These are phyloP conservation scores for Dermochelys coriacea DNA, from an alignment of 2,797 vertebrate species.

Conservation along the genomic window DNA sequence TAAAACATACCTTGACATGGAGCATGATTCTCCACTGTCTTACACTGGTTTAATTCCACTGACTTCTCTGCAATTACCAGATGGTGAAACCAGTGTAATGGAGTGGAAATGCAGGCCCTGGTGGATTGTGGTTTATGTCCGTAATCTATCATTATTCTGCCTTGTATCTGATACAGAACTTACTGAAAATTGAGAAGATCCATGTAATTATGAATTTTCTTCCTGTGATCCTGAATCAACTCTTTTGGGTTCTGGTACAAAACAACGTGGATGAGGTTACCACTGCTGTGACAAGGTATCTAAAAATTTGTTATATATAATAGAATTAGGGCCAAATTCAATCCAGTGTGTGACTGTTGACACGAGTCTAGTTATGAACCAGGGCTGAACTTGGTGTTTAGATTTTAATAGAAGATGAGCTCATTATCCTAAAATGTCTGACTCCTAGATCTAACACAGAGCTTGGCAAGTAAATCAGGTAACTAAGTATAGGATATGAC, in stretches of 20 bases:
- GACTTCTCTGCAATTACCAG: neutral
- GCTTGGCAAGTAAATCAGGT: neutral
- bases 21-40: rapidly evolving
- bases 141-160: slow-evolving; percentile 9
- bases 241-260: slow-evolving; percentile 94
- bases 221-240: slow-evolving; percentile 96
- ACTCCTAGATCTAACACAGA: neutral
- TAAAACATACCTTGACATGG: neutral
- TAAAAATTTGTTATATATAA: neutral
- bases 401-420: neutral
- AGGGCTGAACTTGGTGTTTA: neutral
- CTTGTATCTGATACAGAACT: slow-evolving; percentile 83
- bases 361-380: neutral
- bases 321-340: neutral
- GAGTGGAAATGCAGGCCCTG: neutral
- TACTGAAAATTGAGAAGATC: slow-evolving; percentile 95
- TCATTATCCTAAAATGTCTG: neutral
- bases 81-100: neutral
- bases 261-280: slow-evolving; percentile 92
- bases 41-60: neutral
- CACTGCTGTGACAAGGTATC: slow-evolving; percentile 91
- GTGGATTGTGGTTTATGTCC: rapidly evolving
- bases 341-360: neutral
- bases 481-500: rapidly evolving
- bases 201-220: slow-evolving; percentile 94